Evolutionary conservation across 2,888 invertebrate genomes (phyloP).

Genomic region (Leucoma salicis): DNA sequence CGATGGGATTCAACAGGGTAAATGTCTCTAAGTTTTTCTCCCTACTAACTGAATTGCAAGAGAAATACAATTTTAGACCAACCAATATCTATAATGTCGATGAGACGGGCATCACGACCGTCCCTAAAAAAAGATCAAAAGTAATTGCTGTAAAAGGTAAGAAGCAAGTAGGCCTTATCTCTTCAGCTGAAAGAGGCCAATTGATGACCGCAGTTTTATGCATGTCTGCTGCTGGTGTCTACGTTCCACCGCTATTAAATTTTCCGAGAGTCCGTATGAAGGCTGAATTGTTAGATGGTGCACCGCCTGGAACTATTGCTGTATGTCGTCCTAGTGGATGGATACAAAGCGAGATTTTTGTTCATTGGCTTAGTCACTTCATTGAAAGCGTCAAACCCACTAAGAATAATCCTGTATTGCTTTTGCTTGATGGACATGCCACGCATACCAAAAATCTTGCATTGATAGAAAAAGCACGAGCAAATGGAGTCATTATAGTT

Average conservation of each 20-base stretch:
- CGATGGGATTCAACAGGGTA: no score
- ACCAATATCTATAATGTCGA: neutral
- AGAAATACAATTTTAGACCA: no score
- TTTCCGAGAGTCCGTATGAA: slow-evolving; percentile 9
- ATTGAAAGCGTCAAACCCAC: neutral
- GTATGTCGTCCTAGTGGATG: no score
- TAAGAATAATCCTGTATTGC: neutral
- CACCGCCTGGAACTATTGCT: no score
- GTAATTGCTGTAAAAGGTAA: neutral
- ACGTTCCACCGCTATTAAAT: slow-evolving; percentile 7
- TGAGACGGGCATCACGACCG: neutral
- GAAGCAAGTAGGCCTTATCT: neutral
- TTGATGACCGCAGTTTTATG: neutral
- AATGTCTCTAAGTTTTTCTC: no score
- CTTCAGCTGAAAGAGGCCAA: neutral
- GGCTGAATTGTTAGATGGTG: neutral
- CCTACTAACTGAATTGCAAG: no score
- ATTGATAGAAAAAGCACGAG: slow-evolving; percentile 20
- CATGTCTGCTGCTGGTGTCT: slow-evolving; percentile 8
- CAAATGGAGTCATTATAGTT: slow-evolving; percentile 17
- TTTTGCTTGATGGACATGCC: neutral
- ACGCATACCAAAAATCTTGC: slow-evolving; percentile 3
- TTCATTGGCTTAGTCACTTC: slow-evolving; percentile 2
- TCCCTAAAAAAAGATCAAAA: neutral
- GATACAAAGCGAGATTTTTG: neutral